Percentiles rank a stretch among this genome's conserved stretches.
These are phyloP conservation scores for Drosophila ananassae DNA, from an alignment of 1,140 invertebrate species.

Conservation along the genomic window DNA sequence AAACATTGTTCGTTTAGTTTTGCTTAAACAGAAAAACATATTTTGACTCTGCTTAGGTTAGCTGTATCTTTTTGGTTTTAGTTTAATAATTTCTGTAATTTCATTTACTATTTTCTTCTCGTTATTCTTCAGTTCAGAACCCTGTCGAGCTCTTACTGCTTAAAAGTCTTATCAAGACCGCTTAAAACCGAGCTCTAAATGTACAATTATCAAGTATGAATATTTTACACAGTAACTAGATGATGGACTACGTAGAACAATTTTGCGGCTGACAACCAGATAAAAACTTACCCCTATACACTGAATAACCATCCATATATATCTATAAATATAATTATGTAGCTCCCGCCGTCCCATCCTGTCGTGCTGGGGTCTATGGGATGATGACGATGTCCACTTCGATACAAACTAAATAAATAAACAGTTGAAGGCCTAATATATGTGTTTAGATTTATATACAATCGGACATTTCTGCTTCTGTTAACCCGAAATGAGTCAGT, in stretches of 20 bases:
- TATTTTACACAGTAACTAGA: constrained; percentile 73
- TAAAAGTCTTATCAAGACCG: constrained; percentile 80
- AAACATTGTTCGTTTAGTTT: constrained; percentile 71
- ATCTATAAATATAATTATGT: not conserved
- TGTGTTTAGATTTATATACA: constrained; percentile 50
- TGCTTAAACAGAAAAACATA: constrained; percentile 75
- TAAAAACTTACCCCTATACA: constrained; percentile 72
- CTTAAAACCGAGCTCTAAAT: constrained; percentile 78
- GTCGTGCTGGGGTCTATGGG: constrained; percentile 13
- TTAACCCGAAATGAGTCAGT: constrained; percentile 48
- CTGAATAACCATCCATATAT: constrained; percentile 58
- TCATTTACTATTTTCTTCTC: constrained; percentile 28
- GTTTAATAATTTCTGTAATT: constrained; percentile 43
- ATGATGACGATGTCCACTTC: constrained; percentile 5
- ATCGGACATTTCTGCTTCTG: constrained; percentile 57
- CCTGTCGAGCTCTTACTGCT: constrained; percentile 60
- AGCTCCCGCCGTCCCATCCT: not conserved
- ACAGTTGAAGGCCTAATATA: constrained; percentile 40
- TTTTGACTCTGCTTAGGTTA: constrained; percentile 47
- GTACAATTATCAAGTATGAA: constrained; percentile 70
- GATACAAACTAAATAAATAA: constrained; percentile 48
- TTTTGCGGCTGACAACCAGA: constrained; percentile 68
- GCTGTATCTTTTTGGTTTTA: constrained; percentile 36
- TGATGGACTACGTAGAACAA: constrained; percentile 75
- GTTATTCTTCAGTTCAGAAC: constrained; percentile 41